Base-by-base conservation (phyloP, 2,113 vertebrate species). In the Callorhinus ursinus region DNA sequence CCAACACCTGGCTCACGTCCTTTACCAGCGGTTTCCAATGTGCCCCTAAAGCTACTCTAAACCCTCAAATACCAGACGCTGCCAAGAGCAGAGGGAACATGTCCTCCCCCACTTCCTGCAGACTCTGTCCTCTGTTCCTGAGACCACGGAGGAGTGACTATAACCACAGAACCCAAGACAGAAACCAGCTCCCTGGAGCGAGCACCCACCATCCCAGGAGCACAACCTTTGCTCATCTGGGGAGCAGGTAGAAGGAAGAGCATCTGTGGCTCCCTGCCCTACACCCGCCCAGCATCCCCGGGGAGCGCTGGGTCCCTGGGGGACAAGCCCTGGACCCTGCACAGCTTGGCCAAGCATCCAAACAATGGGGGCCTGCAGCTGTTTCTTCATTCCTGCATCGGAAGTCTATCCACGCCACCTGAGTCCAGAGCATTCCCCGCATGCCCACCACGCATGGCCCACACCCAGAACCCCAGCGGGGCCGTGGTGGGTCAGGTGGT, bases 361-460 rank as follows among this genome's bases (percentile, higher is more conserved):
- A 28, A 63, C 61, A 26, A 63, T 4, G n/a, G n/a, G 67, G 13
- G 72, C 13, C 39, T 76, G 15, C 53, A 0, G 53, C 33, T 22
- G 1, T 14, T 19, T 31, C 36, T 7, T 31, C 26, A 21, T 28
- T 46, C 57, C 39, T 63, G 12, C 2, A 7, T 46, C 57, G 11
- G 8, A 28, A 42, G 26, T 10, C 81, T 15, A 13, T 22, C 53
- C n/a, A 16, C 55, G 39, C 13, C 12, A 7, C 57, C 57, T 0
- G 18, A 14, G 28, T 42, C 28, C 5, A 7, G 82, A 14, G 8
- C 16, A 33, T 11, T 42, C 82, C n/a, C 59, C 22, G 18, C 28
- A 15, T 7, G 28, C 59, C 59, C 5, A 2, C 4, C 18, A 22
- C 28, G 0, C 49, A 4, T 0, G 51, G 24, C 7, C 42, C 26